Percentiles rank a stretch among this genome's conserved stretches.
Evolutionary conservation across 2,113 vertebrate species (phyloP).

Genomic region (Piaya cayana): DNA sequence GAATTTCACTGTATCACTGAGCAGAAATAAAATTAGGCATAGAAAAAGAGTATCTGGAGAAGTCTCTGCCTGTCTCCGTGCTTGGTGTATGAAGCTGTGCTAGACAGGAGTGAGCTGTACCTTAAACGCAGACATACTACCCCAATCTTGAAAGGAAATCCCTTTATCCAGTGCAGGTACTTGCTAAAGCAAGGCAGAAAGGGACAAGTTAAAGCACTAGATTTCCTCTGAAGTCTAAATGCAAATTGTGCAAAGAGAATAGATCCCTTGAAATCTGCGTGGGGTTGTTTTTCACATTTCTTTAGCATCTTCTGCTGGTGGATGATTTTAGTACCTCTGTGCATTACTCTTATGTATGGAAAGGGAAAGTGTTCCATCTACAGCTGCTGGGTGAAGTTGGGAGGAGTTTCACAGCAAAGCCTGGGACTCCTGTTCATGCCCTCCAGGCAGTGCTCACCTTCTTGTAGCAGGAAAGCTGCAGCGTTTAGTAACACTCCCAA

Average conservation of each 20-base stretch:
- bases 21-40: conserved; percentile 53
- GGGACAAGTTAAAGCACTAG: background rate
- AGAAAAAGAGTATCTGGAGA: background rate
- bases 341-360: background rate
- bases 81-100: background rate
- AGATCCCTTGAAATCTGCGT: background rate
- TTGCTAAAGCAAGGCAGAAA: background rate
- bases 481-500: background rate
- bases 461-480: background rate
- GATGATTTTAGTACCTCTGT: background rate
- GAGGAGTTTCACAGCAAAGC: background rate
- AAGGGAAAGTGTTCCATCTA: background rate
- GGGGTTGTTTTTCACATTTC: background rate
- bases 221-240: background rate
- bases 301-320: background rate
- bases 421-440: background rate
- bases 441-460: background rate
- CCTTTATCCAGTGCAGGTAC: background rate
- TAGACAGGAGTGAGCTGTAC: background rate
- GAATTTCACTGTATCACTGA: conserved; percentile 56
- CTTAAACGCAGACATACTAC: background rate
- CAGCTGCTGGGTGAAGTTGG: background rate
- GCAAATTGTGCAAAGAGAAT: background rate
- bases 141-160: background rate
- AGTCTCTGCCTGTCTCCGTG: background rate